Conservation (phyloP, 2,888 invertebrate species). For the Eupithecia inturbata region DNA sequence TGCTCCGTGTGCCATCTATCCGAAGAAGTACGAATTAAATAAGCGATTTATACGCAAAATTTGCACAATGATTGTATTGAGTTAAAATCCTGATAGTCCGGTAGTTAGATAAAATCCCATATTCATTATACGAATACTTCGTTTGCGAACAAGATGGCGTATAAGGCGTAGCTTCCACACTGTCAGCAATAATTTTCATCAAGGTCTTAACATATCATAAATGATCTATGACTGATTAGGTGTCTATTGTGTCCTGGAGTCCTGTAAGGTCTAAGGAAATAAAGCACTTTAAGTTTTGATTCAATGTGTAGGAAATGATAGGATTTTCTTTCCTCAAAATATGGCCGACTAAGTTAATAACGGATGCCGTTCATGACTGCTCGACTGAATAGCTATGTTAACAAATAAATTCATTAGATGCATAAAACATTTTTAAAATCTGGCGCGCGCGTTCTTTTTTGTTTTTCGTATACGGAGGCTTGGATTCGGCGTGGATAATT, state of each 20-base stretch:
- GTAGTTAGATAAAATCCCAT: neutral
- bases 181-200: neutral
- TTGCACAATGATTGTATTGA: neutral
- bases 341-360: neutral
- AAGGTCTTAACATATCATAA: neutral
- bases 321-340: neutral
- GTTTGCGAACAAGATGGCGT: conserved; percentile 31
- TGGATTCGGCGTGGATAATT: too few species aligned
- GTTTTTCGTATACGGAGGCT: too few species aligned
- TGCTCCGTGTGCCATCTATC: conserved; percentile 1
- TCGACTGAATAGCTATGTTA: neutral
- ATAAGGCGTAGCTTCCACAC: neutral
- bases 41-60: neutral
- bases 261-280: neutral
- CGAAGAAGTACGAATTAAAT: neutral
- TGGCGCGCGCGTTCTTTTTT: too few species aligned
- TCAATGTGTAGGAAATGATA: neutral
- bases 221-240: neutral
- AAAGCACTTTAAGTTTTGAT: neutral
- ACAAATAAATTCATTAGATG: neutral
- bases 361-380: neutral
- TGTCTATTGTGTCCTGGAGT: neutral
- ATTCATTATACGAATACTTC: neutral
- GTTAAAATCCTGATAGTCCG: neutral
- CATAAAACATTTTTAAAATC: too few species aligned